Evolutionary conservation across 2,888 invertebrate genomes (phyloP), one percentile per base, ranked within the genome.

Genomic region (Amaurobius ferox): DNA sequence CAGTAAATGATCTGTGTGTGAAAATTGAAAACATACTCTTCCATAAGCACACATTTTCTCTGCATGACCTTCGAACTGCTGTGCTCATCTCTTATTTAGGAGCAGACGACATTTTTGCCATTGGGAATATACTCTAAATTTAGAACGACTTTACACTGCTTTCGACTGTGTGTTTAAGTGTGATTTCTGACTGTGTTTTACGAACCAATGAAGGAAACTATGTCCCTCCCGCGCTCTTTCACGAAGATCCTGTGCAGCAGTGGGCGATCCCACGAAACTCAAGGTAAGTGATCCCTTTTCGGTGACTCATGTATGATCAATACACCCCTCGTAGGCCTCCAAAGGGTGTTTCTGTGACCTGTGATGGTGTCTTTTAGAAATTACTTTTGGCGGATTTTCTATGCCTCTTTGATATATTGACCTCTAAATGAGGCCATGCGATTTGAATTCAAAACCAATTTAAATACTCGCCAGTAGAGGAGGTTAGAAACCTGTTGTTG

Each of bases 171-270:
- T 35, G 35, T 11, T 35, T 35, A 35, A 11, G 6, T 35, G 6
- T 35, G 11, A 6, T 35, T 35, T 35, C 6, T 35, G 23, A 55
- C 19, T 3, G 55, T 55, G 23, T 55, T 16, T 6, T 44, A 16
- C 19, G 55, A 6, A 23, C 23, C 55, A 55, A 55, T 55, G 55
- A 55, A 55, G 35, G 68, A 61, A 28, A 74, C 23, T 5, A 87
- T 87, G 87, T 87, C 87, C 16, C 26, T 87, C 5, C 87, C 87
- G 39, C 68, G 83, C 32, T 87, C 83, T 19, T 83, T 87, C 44
- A 81, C 87, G 7, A 78, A 81, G 64, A 78, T 80, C 30, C 40
- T 81, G 0, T 87, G 87, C 70, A 87, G 77, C 30, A 72, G 81
- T n/a, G 67, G 77, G 62, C 64, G 72, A 48, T 32, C 66, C 23